These are phyloP conservation scores for Stomatorhinus walkeri DNA, from an alignment of 2,797 vertebrate genomes.

Conservation along the genomic window DNA sequence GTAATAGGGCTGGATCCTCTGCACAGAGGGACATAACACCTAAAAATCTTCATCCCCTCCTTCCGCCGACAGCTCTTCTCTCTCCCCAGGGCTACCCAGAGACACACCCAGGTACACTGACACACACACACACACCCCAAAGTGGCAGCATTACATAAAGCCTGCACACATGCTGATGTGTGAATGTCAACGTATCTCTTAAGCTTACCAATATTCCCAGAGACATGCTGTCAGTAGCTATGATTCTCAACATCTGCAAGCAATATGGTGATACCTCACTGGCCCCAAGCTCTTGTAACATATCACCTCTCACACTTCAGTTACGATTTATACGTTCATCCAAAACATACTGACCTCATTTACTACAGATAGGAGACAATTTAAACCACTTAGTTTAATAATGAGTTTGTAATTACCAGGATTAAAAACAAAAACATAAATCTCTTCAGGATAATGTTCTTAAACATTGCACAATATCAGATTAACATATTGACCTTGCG, in stretches of 20 bases:
- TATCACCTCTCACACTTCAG: not conserved
- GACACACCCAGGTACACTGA: not conserved
- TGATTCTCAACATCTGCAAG: not conserved
- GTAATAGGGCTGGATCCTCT: not conserved
- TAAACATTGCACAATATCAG: not conserved
- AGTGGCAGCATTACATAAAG: not conserved
- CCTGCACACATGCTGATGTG: not conserved
- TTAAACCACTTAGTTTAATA: not conserved
- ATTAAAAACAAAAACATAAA: not conserved
- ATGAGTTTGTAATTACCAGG: not conserved
- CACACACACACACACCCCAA: not conserved
- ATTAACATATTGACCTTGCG: not conserved
- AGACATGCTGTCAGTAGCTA: not conserved
- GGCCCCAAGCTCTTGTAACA: not conserved
- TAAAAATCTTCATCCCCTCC: not conserved
- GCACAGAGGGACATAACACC: not conserved
- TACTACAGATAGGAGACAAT: not conserved
- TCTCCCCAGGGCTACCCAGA: not conserved
- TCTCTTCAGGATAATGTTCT: not conserved
- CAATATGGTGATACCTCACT: not conserved
- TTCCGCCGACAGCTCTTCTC: not conserved
- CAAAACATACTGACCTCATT: not conserved
- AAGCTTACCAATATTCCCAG: not conserved
- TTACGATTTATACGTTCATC: not conserved
- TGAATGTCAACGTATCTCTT: not conserved